Evolutionary conservation across 2,888 invertebrate genomes (phyloP), one percentile per base, ranked within the genome.

Genomic region (Apantesis nais): DNA sequence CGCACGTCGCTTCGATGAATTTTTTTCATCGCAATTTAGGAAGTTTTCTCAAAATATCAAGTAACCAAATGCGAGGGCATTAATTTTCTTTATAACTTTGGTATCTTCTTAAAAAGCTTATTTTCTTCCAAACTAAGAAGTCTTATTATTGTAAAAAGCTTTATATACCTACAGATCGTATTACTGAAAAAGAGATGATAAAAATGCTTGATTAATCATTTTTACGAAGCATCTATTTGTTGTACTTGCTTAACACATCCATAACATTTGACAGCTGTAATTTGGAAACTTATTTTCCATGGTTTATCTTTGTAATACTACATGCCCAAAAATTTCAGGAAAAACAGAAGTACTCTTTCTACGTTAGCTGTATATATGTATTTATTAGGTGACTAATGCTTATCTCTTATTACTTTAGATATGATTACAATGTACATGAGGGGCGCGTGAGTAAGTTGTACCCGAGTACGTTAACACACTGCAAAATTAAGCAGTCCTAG

Each of bases 11-110:
- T 63, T 71, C 71, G 76, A 79, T 81, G 72, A 75, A 71, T 80
- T 79, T 78, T 39, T 75, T 68, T 73, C 65, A 72, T 81, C 70
- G 44, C 67, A 81, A 79, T 80, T 71, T 72, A 72, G 71, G 77
- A 81, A 79, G 72, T 78, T 78, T 62, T 62, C 64, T 71, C 48
- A 60, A 55, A 58, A 66, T 70, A 74, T 81, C 75, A 66, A 70
- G 70, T 80, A 75, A 75, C 75, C 68, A 76, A 79, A 74, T 68
- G 52, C 67, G 71, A 31, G 41, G 29, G 62, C 64, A 74, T 77
- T 71, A 69, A 72, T 77, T 73, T 74, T 71, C 67, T 37, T 70
- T 52, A 66, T 31, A 62, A 62, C 66, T 72, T 63, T 48, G 66
- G 69, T 70, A 29, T 58, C 58, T 58, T 29, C 58, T 16, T 58